Evolutionary conservation across 2,888 invertebrate species (phyloP).

Genomic region (Spilosoma lubricipeda): DNA sequence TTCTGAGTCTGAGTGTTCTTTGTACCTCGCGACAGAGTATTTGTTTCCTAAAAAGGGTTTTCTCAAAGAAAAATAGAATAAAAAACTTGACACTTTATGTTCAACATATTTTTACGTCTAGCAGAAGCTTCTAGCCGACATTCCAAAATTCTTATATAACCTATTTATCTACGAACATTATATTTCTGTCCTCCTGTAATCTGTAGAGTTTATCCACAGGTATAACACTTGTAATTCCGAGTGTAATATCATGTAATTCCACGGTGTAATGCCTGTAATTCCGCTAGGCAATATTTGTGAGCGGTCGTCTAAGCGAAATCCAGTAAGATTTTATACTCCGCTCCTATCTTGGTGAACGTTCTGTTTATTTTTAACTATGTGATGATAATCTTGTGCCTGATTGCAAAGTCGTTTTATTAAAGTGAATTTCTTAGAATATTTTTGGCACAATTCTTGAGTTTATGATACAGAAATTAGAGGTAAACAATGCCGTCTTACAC

Average conservation of each 20-base stretch:
- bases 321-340: constrained; percentile 47
- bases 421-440: constrained; percentile 21
- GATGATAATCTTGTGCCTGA: constrained; percentile 31
- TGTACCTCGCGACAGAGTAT: too few species aligned
- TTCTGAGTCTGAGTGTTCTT: too few species aligned
- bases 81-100: neutral
- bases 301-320: constrained; percentile 54
- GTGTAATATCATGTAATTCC: constrained; percentile 57
- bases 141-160: constrained; percentile 40
- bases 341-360: constrained; percentile 32
- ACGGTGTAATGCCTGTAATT: constrained; percentile 62
- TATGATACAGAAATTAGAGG: neutral
- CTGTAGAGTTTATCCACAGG: constrained; percentile 51
- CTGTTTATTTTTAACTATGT: constrained; percentile 46
- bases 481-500: too few species aligned
- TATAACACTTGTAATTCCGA: constrained; percentile 52
- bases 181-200: constrained; percentile 54
- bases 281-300: constrained; percentile 64
- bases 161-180: constrained; percentile 40
- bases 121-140: neutral
- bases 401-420: constrained; percentile 17
- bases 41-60: too few species aligned
- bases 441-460: constrained; percentile 9
- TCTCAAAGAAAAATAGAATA: too few species aligned
- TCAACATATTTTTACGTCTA: neutral